Evolutionary conservation across 2,888 invertebrate species (phyloP).

Genomic region (Lathronympha strigana): DNA sequence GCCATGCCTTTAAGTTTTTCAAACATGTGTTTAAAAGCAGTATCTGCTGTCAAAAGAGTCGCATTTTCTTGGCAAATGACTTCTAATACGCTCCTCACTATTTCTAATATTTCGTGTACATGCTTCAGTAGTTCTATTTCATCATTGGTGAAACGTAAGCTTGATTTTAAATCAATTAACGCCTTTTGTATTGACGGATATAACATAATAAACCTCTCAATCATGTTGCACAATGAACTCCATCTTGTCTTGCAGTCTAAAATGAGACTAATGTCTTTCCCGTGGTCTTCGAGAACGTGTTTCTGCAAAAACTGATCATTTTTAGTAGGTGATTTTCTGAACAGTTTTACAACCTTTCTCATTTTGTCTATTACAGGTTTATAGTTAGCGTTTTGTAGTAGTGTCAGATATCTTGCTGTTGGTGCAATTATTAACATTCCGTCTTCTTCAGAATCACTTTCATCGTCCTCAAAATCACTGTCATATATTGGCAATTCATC

Average conservation of each 20-base stretch:
- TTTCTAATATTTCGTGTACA: background rate
- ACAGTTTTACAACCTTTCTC: background rate
- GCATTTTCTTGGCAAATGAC: background rate
- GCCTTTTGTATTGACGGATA: no score
- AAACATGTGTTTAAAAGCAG: background rate
- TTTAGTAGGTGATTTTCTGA: background rate
- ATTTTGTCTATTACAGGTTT: background rate
- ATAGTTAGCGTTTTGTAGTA: background rate
- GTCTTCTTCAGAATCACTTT: background rate
- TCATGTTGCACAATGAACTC: background rate
- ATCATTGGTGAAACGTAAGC: background rate
- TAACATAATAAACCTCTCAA: no score
- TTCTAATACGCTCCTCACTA: no score
- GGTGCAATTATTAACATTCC: constrained; percentile 2
- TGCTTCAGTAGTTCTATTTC: constrained; percentile 1
- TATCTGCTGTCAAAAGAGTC: background rate
- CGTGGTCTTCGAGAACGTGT: background rate
- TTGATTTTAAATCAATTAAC: no score
- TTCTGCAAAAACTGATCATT: constrained; percentile 1
- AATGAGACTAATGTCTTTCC: constrained; percentile 1
- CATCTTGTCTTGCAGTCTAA: constrained; percentile 2
- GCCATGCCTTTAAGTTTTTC: background rate
- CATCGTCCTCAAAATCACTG: background rate
- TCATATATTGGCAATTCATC: background rate
- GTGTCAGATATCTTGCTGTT: background rate